Base-by-base conservation (phyloP, 2,888 invertebrate species). In the Aphidoletes aphidimyza region DNA sequence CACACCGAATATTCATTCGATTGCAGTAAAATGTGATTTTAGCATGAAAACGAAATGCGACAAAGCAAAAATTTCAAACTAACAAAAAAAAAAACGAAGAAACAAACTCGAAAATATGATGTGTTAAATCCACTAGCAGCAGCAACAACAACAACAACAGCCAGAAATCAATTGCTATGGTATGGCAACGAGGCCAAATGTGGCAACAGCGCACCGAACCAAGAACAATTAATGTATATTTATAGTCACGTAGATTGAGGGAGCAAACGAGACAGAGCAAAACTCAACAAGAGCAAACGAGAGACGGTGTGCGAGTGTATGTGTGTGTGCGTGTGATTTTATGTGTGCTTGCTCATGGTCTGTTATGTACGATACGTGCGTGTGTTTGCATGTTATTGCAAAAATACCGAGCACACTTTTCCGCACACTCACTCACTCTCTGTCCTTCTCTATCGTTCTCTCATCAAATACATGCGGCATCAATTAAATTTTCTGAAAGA, bases 31-130 rank as follows among this genome's bases (percentile, higher is more conserved):
- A 81, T 81, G 81, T 81, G 81, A 81, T 37, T 81, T 81, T 37
- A 81, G 37, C 81, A 81, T 81, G 81, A 81, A 81, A 81, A 81
- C 81, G 81, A 81, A 81, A 81, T 81, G 81, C 81, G 81, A 81
- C 81, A 81, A 81, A 37, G 81, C 37, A 37, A 36, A 81, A 81
- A 81, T 37, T n/a, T n/a, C n/a, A n/a, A n/a, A n/a, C n/a, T n/a
- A n/a, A n/a, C n/a, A n/a, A n/a, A n/a, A n/a, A n/a, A 81, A n/a
- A 26, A 30, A 59, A 14, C 8, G 30, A 26, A 59, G 37, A 81
- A 78, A 59, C 1, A 39, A 59, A 81, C 81, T 81, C 81, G n/a
- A 37, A 81, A 81, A 81, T 81, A 37, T 81, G 19, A 81, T 37
- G 37, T 81, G 81, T 81, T 81, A 81, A 37, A 81, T 37, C 69